These are phyloP conservation scores for Micrastur ruficollis DNA, from an alignment of 2,797 vertebrate genomes.

Conservation along the genomic window DNA sequence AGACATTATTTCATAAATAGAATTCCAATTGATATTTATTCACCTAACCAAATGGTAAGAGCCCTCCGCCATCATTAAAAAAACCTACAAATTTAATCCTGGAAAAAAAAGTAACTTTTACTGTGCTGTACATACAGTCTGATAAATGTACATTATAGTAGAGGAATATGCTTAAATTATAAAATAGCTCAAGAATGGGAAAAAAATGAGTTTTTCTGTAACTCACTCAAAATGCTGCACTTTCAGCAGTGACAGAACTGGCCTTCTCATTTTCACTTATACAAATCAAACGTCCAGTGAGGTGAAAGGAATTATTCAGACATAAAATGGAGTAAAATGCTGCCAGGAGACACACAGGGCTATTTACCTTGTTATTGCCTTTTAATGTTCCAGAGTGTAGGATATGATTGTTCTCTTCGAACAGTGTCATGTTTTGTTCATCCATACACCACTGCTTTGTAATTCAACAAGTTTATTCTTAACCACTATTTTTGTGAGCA, in stretches of 20 bases:
- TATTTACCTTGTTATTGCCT: not conserved
- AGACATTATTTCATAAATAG: not conserved
- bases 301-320: not conserved
- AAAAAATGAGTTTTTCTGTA: not conserved
- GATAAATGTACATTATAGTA: not conserved
- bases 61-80: not conserved
- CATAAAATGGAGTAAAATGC: slow-evolving; percentile 9
- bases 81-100: not conserved
- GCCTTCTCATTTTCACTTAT: not conserved
- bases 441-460: not conserved
- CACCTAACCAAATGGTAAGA: not conserved
- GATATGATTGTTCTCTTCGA: not conserved
- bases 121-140: not conserved
- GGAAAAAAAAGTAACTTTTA: not conserved
- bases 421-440: not conserved
- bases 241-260: not conserved
- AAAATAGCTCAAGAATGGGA: not conserved
- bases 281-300: not conserved
- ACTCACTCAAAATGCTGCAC: not conserved
- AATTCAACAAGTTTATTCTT: not conserved
- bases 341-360: not conserved
- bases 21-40: not conserved
- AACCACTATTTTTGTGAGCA: not conserved
- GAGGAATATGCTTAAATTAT: not conserved
- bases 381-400: not conserved